A percentile compares a stretch with the other conserved stretches of the same genome.
phyloP scores from a whole-genome alignment of 1,140 invertebrate species.

The Nebria ingens region DNA sequence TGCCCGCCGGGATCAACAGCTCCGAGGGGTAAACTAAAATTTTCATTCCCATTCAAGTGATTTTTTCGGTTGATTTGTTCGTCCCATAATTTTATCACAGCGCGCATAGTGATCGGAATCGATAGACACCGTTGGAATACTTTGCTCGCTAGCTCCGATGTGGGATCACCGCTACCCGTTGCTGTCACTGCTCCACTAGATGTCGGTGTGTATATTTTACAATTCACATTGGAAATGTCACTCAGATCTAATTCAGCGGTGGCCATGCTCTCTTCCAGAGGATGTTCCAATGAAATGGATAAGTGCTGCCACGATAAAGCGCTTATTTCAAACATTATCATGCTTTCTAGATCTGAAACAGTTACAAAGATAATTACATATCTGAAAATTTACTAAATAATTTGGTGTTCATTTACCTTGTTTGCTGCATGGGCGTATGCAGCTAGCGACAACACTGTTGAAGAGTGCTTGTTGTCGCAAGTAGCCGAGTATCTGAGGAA shows the following conservation, averaged over 20 bases:
- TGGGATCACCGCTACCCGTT: slow-evolving; percentile 41
- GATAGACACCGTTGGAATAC: slow-evolving; percentile 86
- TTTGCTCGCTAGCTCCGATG: slow-evolving; percentile 68
- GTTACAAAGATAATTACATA: slow-evolving; percentile 25
- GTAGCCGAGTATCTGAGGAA: slow-evolving; percentile 75
- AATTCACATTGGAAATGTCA: slow-evolving; percentile 64
- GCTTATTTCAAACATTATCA: slow-evolving; percentile 84
- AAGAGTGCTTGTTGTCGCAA: slow-evolving; percentile 86
- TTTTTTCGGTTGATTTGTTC: slow-evolving; percentile 31
- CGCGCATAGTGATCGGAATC: slow-evolving; percentile 74
- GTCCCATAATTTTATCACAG: slow-evolving; percentile 44
- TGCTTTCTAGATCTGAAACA: slow-evolving; percentile 58
- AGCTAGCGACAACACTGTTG: slow-evolving; percentile 78
- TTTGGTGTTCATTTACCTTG: slow-evolving; percentile 42
- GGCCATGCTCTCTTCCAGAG: slow-evolving; percentile 81
- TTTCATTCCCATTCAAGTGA: slow-evolving; percentile 31
- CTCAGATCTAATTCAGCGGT: slow-evolving; percentile 82
- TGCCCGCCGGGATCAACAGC: slow-evolving; percentile 33
- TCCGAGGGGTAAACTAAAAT: slow-evolving; percentile 37
- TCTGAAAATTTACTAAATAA: no score
- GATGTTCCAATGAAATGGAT: slow-evolving; percentile 85
- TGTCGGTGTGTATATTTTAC: slow-evolving; percentile 39
- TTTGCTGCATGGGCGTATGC: slow-evolving; percentile 67
- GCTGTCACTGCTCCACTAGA: slow-evolving; percentile 37
- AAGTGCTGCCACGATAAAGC: slow-evolving; percentile 82